These are phyloP conservation scores for Psilopogon haemacephalus DNA, from an alignment of 2,113 vertebrate species.

Conservation along the genomic window DNA sequence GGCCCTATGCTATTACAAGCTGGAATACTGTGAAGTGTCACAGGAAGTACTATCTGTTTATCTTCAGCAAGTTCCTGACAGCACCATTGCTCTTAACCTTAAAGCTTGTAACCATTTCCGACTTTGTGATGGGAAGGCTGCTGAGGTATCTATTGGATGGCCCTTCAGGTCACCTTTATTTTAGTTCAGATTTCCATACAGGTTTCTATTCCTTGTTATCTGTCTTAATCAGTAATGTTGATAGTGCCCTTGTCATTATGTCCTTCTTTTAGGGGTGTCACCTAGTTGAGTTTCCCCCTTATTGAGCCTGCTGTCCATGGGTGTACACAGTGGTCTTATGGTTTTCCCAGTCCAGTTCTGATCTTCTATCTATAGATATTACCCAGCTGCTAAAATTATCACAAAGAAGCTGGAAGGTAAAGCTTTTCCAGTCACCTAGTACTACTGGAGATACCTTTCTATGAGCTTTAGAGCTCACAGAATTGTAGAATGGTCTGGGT, in stretches of 20 bases:
- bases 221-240: background rate
- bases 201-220: background rate
- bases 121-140: constrained; percentile 94
- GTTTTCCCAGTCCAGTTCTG: background rate
- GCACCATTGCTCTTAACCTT: constrained; percentile 95
- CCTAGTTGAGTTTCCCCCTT: background rate
- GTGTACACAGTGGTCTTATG: background rate
- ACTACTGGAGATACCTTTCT: background rate
- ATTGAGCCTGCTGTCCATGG: background rate
- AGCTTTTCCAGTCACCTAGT: background rate
- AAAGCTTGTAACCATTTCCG: constrained; percentile 97
- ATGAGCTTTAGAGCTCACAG: background rate
- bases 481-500: no score
- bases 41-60: constrained; percentile 95
- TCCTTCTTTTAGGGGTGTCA: background rate
- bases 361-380: background rate
- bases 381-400: background rate
- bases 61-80: constrained; percentile 94
- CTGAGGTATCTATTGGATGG: constrained; percentile 82
- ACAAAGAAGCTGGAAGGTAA: background rate
- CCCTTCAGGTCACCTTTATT: constrained; percentile 10
- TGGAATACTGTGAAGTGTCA: constrained; percentile 97
- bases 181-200: background rate
- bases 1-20: constrained; percentile 96
- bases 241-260: background rate